Conservation (phyloP, 1,140 invertebrate species). For the Halictus rubicundus region DNA sequence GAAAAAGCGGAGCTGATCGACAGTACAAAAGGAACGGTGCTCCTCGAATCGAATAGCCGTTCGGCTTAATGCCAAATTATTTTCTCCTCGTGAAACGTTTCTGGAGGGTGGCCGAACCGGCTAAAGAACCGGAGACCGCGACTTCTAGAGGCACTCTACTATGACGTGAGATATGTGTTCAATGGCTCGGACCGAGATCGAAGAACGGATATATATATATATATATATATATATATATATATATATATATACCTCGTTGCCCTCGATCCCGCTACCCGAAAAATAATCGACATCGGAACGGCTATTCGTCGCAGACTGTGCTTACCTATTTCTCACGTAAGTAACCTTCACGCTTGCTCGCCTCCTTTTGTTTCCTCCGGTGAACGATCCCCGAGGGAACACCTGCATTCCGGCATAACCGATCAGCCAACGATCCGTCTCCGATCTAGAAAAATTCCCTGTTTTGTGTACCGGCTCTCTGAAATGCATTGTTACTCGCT, state of each 20-base stretch:
- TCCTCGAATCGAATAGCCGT: conserved; percentile 54
- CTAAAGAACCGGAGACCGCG: conserved; percentile 18
- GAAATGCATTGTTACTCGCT: too few relatives aligned
- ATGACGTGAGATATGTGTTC: conserved; percentile 59
- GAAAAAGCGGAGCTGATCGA: conserved; percentile 54
- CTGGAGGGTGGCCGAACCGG: conserved; percentile 3
- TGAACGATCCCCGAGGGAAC: conserved; percentile 6
- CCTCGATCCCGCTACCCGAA: conserved; percentile 38
- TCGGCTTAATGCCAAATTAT: conserved; percentile 68
- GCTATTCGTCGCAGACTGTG: conserved; percentile 36
- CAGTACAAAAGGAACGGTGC: conserved; percentile 51
- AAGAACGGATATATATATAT: conserved; percentile 11
- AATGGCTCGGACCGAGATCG: conserved; percentile 36
- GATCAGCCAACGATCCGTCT: too few relatives aligned
- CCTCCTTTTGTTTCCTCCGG: conserved; percentile 14
- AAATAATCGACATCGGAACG: conserved; percentile 52
- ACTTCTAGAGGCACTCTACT: conserved; percentile 46
- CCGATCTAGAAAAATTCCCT: too few relatives aligned
- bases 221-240: too few relatives aligned
- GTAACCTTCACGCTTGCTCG: conserved; percentile 21
- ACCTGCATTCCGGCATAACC: neutral
- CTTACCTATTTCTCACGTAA: conserved; percentile 14
- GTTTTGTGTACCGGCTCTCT: too few relatives aligned
- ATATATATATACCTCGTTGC: conserved; percentile 4
- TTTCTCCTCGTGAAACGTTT: conserved; percentile 52